phyloP scores from a whole-genome alignment of 2,113 vertebrate species.

The Alligator sinensis region DNA sequence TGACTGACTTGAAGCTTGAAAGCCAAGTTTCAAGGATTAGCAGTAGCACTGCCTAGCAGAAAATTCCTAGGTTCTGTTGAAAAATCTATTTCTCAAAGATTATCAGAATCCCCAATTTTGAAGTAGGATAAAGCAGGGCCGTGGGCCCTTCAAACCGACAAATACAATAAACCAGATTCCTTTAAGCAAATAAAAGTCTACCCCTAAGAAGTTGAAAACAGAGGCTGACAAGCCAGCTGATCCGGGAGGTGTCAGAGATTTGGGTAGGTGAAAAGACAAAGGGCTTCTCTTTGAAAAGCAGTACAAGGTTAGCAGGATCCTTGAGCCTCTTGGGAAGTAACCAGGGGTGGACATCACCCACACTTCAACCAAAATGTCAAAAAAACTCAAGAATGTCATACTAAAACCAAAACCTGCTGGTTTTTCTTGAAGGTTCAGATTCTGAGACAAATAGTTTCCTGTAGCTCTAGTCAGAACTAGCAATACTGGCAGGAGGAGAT shows the following conservation, averaged over 20 bases:
- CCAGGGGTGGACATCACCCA: not conserved
- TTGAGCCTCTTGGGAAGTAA: not conserved
- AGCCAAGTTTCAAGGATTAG: too few relatives aligned
- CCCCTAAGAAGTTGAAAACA: not conserved
- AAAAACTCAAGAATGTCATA: not conserved
- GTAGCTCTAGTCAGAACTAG: not conserved
- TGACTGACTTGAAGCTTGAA: too few relatives aligned
- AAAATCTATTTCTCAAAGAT: not conserved
- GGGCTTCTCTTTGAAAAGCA: not conserved
- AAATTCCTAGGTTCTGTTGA: too few relatives aligned
- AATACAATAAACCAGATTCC: not conserved
- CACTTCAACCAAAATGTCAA: not conserved
- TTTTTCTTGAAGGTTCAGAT: not conserved
- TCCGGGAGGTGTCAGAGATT: not conserved
- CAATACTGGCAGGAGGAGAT: not conserved
- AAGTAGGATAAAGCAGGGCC: not conserved
- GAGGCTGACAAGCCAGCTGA: not conserved
- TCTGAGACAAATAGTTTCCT: not conserved
- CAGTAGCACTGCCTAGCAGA: too few relatives aligned
- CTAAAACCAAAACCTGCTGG: not conserved
- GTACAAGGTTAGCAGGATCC: not conserved
- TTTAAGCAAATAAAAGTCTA: not conserved
- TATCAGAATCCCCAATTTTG: not conserved
- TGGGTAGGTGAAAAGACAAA: not conserved
- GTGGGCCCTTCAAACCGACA: not conserved